Evolutionary conservation across 64 coral and sea anemone genomes (phyloP).

Genomic region (Montipora foliosa): DNA sequence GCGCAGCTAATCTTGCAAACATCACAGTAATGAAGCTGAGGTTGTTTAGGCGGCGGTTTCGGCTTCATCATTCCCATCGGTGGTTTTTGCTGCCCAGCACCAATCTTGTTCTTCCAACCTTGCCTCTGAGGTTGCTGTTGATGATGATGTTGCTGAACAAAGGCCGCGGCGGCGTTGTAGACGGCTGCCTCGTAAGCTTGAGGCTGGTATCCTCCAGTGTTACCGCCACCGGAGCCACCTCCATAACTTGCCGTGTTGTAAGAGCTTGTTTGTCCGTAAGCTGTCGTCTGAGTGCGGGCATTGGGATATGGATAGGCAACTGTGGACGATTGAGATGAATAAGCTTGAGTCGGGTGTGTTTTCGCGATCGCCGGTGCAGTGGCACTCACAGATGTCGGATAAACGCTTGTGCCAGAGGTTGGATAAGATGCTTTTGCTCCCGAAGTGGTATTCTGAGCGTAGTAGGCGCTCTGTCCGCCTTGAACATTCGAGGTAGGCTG

Average conservation of each 20-base stretch:
- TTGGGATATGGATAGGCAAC: constrained; percentile 89
- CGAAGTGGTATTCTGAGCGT: constrained; percentile 79
- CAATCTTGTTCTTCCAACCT: constrained; percentile 73
- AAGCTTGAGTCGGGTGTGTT: constrained; percentile 93
- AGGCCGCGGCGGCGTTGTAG: constrained; percentile 95
- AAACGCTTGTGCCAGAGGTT: constrained; percentile 79
- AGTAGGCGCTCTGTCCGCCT: constrained; percentile 84
- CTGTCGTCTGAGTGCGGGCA: constrained; percentile 77
- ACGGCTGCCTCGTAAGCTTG: constrained; percentile 99
- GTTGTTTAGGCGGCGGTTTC: constrained; percentile 86
- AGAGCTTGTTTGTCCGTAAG: constrained; percentile 75
- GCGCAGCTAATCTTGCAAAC: constrained; percentile 99
- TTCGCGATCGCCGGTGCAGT: constrained; percentile 71
- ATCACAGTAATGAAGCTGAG: constrained; percentile 98
- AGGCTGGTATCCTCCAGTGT: constrained; percentile 75
- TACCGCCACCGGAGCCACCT: constrained; percentile 54
- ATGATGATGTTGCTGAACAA: constrained; percentile 94
- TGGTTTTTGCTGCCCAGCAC: constrained; percentile 26
- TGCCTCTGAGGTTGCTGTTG: constrained; percentile 57
- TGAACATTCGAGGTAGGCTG: constrained; percentile 83
- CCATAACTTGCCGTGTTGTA: constrained; percentile 85
- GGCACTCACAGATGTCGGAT: constrained; percentile 77
- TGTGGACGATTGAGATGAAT: constrained; percentile 84
- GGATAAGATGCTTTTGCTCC: constrained; percentile 87
- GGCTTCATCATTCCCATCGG: constrained; percentile 58